Percentiles rank a stretch among this genome's conserved stretches.
These are phyloP conservation scores for Tenebrosternarchus preto DNA, from an alignment of 2,113 vertebrate genomes.

Conservation along the genomic window DNA sequence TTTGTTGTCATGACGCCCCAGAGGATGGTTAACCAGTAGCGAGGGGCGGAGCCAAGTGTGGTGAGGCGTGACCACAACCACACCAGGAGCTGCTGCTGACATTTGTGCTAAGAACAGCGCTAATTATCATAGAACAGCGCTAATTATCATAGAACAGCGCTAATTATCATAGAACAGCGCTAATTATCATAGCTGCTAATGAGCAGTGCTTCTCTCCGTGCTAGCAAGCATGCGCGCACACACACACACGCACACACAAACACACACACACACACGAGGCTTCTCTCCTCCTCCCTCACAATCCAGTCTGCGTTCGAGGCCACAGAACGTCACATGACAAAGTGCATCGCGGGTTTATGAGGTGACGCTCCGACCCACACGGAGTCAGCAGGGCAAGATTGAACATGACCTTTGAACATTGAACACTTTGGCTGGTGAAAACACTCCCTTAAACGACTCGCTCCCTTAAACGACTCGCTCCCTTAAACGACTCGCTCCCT, in stretches of 20 bases:
- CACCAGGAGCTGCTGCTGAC: constrained; percentile 45
- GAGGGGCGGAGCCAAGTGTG: constrained; percentile 3
- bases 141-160: too few relatives aligned
- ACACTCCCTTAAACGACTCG: too few relatives aligned
- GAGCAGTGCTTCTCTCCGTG: constrained; percentile 69
- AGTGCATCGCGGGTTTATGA: constrained; percentile 15
- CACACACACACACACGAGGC: background rate
- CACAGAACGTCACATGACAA: constrained; percentile 25
- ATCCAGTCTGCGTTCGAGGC: background rate
- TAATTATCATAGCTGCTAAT: constrained; percentile 74
- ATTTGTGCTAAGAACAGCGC: constrained; percentile 66
- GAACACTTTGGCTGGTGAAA: too few relatives aligned
- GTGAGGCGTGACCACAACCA: constrained; percentile 23
- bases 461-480: too few relatives aligned
- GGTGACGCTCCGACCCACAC: background rate
- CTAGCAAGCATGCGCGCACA: constrained; percentile 62
- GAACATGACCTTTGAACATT: too few relatives aligned
- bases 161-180: constrained; percentile 65
- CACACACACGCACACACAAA: constrained; percentile 29
- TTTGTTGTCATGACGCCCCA: too few relatives aligned
- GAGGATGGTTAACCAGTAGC: constrained; percentile 34
- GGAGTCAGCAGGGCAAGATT: background rate
- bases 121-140: constrained; percentile 74
- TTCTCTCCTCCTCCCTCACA: constrained; percentile 8
- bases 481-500: too few relatives aligned